Base-by-base conservation (phyloP, 2,888 invertebrate species). In the Scelioninae gen. 2 region DNA sequence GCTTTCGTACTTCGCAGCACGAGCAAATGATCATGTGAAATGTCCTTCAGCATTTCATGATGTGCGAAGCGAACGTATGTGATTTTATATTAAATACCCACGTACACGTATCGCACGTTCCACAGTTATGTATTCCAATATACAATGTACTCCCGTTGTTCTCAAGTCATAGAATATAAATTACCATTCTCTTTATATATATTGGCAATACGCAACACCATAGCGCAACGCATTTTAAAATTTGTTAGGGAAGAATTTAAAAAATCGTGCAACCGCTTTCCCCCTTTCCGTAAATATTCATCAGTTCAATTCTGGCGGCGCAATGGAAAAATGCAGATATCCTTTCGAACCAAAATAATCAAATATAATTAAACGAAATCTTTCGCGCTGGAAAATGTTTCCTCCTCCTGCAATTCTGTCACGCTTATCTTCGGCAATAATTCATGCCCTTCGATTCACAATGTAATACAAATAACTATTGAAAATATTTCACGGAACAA, bases 351-450 rank as follows among this genome's bases (percentile, higher is more conserved):
- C n/a, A n/a, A n/a, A n/a, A n/a, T n/a, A 58, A 28, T 39, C 15
- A 15, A 45, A 64, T 43, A 9, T 53, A 45, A 64, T 64, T 64
- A 64, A 53, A 53, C 9, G 22, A 52, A 53, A 53, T 52, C 53
- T 45, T 41, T 13, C 15, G 7, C 18, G 16, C 2, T 4, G 10
- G 55, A 55, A 35, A 45, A 11, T 52, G 7, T 18, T 11, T 15
- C 28, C 13, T 19, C 19, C 19, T 18, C 3, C 6, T 25, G 1
- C n/a, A n/a, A n/a, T n/a, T n/a, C n/a, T n/a, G 4, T 19, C 11
- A 5, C 61, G 6, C 41, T 57, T 67, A 50, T 55, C 50, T 10
- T n/a, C n/a, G 1, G 41, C 37, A 57, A 55, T 67, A n/a, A n/a
- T n/a, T n/a, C n/a, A n/a, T n/a, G n/a, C n/a, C n/a, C 18, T 31